Evolutionary conservation across 2,888 invertebrate genomes (phyloP).

Genomic region (Tolmerus cingulatus): DNA sequence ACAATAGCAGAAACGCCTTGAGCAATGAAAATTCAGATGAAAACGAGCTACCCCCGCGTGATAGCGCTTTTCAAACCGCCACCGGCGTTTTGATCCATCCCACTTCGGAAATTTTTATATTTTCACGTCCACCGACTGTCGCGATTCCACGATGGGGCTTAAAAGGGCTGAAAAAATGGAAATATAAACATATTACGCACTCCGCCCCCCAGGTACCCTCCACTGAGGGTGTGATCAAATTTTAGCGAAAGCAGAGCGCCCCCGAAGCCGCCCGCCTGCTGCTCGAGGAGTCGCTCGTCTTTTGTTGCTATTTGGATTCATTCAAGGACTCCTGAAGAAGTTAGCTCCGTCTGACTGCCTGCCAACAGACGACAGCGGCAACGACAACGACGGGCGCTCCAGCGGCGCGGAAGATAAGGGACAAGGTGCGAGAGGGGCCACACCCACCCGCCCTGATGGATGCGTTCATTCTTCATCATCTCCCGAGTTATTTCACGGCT

Average conservation of each 20-base stretch:
- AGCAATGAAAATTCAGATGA: neutral
- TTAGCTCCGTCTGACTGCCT: conserved; percentile 12
- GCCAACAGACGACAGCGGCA: neutral
- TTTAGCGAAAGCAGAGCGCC: neutral
- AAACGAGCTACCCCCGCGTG: neutral
- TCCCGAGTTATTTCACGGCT: conserved; percentile 4
- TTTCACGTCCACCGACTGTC: neutral
- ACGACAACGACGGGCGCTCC: neutral
- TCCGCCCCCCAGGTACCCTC: neutral
- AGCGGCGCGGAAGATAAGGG: neutral
- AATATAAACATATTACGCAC: conserved; percentile 27
- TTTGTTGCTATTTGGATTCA: neutral
- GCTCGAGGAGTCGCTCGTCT: neutral
- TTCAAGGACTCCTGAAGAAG: neutral
- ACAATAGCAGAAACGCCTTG: conserved; percentile 2
- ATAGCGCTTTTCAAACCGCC: neutral
- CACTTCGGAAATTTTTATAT: neutral
- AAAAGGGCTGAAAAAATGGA: conserved; percentile 21
- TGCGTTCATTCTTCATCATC: neutral
- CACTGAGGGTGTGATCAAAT: neutral
- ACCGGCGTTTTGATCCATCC: neutral
- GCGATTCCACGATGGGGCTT: neutral
- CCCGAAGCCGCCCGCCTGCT: neutral
- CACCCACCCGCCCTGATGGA: neutral
- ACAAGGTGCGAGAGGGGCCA: neutral